Percentiles rank a stretch among this genome's conserved stretches.
phyloP scores from a whole-genome alignment of 1,140 invertebrate genomes.

The Brevipalpus yothersi region DNA sequence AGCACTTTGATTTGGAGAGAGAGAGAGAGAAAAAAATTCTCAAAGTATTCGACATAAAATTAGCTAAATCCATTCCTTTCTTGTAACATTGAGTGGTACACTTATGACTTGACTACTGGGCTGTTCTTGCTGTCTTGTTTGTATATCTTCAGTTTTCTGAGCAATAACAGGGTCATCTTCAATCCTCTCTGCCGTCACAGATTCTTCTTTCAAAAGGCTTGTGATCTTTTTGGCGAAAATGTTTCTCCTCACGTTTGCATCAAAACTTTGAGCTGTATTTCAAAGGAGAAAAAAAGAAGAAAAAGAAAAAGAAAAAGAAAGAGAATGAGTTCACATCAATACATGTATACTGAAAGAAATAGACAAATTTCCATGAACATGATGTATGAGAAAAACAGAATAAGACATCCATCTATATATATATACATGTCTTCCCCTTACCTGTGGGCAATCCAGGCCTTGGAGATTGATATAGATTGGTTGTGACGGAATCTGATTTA shows the following conservation, averaged over 20 bases:
- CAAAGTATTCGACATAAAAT: too few species aligned
- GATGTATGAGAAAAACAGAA: neutral
- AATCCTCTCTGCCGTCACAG: neutral
- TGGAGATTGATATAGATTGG: neutral
- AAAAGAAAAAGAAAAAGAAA: neutral
- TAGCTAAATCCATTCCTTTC: neutral
- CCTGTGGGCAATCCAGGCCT: neutral
- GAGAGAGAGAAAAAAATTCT: too few species aligned
- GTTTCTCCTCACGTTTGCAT: slow-evolving; percentile 2
- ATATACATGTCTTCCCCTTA: neutral
- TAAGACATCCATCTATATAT: neutral
- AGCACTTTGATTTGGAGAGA: too few species aligned
- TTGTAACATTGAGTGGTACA: neutral
- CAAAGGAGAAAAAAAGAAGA: neutral
- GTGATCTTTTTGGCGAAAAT: slow-evolving; percentile 6
- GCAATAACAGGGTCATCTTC: neutral
- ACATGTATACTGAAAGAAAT: too few species aligned
- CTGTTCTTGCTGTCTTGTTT: neutral
- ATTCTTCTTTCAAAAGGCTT: neutral
- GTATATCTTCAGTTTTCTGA: neutral
- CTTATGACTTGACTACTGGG: neutral
- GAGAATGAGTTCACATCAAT: neutral
- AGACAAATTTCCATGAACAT: too few species aligned
- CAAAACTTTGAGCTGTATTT: neutral
- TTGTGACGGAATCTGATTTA: neutral